Conservation (phyloP, 2,888 invertebrate genomes). For the Ichneumon xanthorius region DNA sequence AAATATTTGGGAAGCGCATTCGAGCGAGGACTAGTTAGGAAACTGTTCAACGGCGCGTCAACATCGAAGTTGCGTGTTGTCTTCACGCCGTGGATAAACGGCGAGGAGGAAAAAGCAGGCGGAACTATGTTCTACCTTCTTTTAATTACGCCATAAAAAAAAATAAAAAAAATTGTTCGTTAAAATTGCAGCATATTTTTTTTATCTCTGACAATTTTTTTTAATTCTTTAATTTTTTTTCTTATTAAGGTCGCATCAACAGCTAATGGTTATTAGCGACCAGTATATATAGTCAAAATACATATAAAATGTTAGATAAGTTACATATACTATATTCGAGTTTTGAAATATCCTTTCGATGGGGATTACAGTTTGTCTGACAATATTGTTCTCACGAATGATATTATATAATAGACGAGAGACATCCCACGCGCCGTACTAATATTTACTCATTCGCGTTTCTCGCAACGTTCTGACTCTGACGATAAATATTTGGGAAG, state of each 20-base stretch:
- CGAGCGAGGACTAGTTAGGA: slow-evolving; percentile 11
- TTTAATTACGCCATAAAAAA: not conserved
- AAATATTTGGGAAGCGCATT: slow-evolving; percentile 59
- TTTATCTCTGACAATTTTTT: not conserved
- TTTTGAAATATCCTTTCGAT: too few species aligned
- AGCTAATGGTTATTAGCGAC: too few species aligned
- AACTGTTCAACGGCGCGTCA: slow-evolving; percentile 38
- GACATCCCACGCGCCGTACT: slow-evolving; percentile 21
- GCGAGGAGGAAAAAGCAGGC: not conserved
- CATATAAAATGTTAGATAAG: too few species aligned
- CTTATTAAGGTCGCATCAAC: too few species aligned
- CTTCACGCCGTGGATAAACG: not conserved
- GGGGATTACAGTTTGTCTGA: too few species aligned
- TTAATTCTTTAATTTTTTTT: too few species aligned
- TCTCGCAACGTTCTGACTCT: slow-evolving; percentile 54
- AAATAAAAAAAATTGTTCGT: not conserved
- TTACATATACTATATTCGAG: too few species aligned
- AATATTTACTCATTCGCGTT: slow-evolving; percentile 63
- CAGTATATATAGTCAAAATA: too few species aligned
- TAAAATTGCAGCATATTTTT: not conserved
- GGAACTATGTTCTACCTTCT: not conserved
- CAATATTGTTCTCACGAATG: not conserved
- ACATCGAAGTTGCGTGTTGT: slow-evolving; percentile 21
- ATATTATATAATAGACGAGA: not conserved
- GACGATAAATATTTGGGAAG: slow-evolving; percentile 62